Evolutionary conservation across 2,797 vertebrate species (phyloP).

Genomic region (Falco columbarius): DNA sequence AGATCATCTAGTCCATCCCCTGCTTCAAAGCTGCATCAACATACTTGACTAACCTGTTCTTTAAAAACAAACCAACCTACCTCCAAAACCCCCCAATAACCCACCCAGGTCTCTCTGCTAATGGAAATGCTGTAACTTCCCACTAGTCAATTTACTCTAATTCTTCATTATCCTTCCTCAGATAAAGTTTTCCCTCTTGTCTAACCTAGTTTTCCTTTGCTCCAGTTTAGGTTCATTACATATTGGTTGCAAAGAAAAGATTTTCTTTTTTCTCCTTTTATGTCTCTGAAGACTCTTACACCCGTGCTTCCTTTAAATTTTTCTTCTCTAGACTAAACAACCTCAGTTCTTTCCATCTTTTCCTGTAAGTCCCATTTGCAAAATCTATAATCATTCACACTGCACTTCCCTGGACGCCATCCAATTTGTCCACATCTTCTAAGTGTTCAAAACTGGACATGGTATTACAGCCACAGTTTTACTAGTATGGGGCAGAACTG

Average conservation of each 20-base stretch:
- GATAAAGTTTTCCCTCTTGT: background rate
- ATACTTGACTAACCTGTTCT: background rate
- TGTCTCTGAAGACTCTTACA: background rate
- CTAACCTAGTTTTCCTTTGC: constrained; percentile 14
- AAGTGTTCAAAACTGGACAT: background rate
- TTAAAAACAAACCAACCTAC: background rate
- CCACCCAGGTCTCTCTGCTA: background rate
- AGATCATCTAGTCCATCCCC: background rate
- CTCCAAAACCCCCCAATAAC: background rate
- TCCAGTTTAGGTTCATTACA: background rate
- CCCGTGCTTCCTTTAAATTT: background rate
- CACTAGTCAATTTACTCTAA: background rate
- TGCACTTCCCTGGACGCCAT: background rate
- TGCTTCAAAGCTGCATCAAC: background rate
- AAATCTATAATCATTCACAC: background rate
- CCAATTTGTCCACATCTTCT: background rate
- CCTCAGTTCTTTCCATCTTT: background rate
- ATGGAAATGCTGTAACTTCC: background rate
- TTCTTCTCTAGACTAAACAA: background rate
- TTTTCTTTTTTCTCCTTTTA: background rate
- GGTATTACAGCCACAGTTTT: background rate
- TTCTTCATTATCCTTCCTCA: background rate
- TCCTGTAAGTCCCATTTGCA: background rate
- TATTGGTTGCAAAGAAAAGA: background rate
- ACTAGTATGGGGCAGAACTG: background rate